Evolutionary conservation across 2,797 vertebrate species (phyloP), one percentile per base, ranked within the genome.

Genomic region (Myripristis jacobus): DNA sequence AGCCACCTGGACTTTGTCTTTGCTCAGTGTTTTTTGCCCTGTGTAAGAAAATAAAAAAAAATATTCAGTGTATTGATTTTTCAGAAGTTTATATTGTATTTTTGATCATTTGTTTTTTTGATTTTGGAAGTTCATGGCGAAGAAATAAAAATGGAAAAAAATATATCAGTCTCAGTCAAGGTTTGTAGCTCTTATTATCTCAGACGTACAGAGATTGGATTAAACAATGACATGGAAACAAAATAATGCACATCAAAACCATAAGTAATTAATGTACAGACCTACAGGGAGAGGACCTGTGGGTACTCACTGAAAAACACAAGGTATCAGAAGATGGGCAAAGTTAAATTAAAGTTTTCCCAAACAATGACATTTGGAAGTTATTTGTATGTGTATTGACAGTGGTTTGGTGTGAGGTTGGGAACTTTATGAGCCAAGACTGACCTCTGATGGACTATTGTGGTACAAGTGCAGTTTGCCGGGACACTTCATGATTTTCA

Each of bases 1-100:
- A 58, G 66, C 80, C 85, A 83, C 61, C 64, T 22, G 57, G 81
- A 87, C 73, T 82, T 79, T 75, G 73, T 78, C 89, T 87, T 88
- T 85, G 81, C 88, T 91, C 82, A 79, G 90, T 92, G 87, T 88
- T 86, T 88, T 92, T 93, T 90, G 81, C 81, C 82, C 68, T 86
- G 73, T 90, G 75, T 83, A 73, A 84, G 66, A 89, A 87, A 82
- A 82, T 24, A 64, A 56, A 69, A 80, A 85, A 77, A 77, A 86
- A 77, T 25, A 84, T 84, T 90, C 77, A 77, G 80, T 92, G 87
- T 92, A 82, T 88, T 91, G 77, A 91, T 91, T 93, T 91, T n/a
- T 92, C 90, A 91, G 82, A 93, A 82, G 82, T 93, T 94, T 94
- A 94, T 93, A 92, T 92, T 94, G 92, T 94, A 90, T 92, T 93